These are phyloP conservation scores for Coelopa pilipes DNA, from an alignment of 2,888 invertebrate species.

Conservation along the genomic window DNA sequence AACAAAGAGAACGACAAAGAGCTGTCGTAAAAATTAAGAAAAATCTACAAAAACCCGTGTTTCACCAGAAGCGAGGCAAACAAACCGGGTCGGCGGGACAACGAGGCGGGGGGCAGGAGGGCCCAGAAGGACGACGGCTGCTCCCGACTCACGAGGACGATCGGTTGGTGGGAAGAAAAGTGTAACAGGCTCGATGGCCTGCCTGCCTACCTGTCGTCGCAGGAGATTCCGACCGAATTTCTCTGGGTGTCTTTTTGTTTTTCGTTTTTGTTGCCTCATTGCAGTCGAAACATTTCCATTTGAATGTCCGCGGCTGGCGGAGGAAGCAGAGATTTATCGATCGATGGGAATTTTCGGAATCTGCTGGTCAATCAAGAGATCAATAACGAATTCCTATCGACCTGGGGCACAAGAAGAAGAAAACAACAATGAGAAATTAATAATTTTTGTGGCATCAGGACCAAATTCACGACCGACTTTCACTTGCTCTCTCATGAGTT, in stretches of 20 bases:
- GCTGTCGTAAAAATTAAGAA: slow-evolving; percentile 35
- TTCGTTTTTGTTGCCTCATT: too few species aligned
- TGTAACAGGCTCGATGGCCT: slow-evolving; percentile 17
- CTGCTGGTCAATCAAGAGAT: too few species aligned
- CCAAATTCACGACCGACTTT: too few species aligned
- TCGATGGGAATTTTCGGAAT: too few species aligned
- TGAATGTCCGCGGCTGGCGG: too few species aligned
- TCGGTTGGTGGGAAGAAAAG: slow-evolving; percentile 13
- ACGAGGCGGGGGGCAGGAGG: slow-evolving; percentile 9
- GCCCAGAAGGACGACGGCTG: background rate
- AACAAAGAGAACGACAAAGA: slow-evolving; percentile 25
- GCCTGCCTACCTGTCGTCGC: slow-evolving; percentile 15
- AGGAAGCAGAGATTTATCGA: slow-evolving; percentile 6
- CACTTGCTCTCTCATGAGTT: too few species aligned
- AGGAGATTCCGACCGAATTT: slow-evolving; percentile 16
- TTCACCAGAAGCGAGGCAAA: slow-evolving; percentile 4
- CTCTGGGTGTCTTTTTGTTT: too few species aligned
- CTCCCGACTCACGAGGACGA: background rate
- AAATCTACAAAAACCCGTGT: slow-evolving; percentile 33
- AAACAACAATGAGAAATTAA: too few species aligned
- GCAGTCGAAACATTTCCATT: too few species aligned
- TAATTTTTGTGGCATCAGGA: too few species aligned
- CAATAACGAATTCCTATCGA: too few species aligned
- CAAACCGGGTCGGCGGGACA: background rate
- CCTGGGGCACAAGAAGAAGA: too few species aligned